Evolutionary conservation across 2,888 invertebrate species (phyloP).

Genomic region (Torymus auratus): DNA sequence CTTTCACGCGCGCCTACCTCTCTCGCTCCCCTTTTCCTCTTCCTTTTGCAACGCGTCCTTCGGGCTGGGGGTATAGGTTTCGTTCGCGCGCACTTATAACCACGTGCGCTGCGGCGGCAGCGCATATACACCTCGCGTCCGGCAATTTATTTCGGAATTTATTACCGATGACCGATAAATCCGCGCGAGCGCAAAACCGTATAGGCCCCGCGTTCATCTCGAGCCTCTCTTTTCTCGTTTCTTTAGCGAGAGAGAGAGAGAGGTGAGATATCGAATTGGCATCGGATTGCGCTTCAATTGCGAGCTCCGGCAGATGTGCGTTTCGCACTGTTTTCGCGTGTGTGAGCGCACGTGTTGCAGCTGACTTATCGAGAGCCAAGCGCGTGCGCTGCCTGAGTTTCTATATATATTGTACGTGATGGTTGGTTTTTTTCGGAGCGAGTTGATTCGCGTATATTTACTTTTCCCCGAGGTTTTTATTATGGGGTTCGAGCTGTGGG

Average conservation of each 20-base stretch:
- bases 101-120: not conserved
- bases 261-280: slow-evolving; percentile 69
- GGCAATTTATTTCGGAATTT: slow-evolving; percentile 75
- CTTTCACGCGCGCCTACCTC: not conserved
- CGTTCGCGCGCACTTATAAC: not conserved
- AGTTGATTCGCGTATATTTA: too few species aligned
- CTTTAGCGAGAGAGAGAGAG: slow-evolving; percentile 47
- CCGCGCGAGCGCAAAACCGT: slow-evolving; percentile 42
- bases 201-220: slow-evolving; percentile 18
- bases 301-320: slow-evolving; percentile 47
- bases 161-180: slow-evolving; percentile 76
- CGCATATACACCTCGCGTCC: slow-evolving; percentile 11
- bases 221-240: slow-evolving; percentile 32
- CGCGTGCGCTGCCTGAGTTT: not conserved
- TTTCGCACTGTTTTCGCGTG: slow-evolving; percentile 41
- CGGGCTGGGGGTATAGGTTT: not conserved
- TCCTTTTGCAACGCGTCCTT: slow-evolving; percentile 11
- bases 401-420: slow-evolving; percentile 11
- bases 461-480: too few species aligned
- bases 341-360: slow-evolving; percentile 15
- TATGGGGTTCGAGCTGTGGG: too few species aligned
- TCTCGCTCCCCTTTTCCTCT: slow-evolving; percentile 8
- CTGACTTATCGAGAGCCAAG: slow-evolving; percentile 30
- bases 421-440: not conserved
- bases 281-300: slow-evolving; percentile 62